Evolutionary conservation across 2,797 vertebrate species (phyloP), one percentile per base, ranked within the genome.

Genomic region (Masticophis lateralis): DNA sequence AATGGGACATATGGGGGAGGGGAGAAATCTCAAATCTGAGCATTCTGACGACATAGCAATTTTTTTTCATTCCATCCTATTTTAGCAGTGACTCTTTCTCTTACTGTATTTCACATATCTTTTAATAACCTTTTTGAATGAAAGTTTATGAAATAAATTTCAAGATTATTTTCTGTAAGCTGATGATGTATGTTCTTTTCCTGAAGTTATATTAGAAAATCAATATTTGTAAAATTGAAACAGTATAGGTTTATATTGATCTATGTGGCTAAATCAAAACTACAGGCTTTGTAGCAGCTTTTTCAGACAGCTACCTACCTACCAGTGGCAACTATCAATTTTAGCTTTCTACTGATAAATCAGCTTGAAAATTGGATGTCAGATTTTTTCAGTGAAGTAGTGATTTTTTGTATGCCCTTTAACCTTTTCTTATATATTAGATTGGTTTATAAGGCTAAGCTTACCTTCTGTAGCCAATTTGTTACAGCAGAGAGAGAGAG

Each of bases 331-430:
- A 98, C 99, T 99, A 99, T 99, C 99, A 99, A 99, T 99, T 99
- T 99, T 99, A 98, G 98, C 99, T 98, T 99, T 98, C 98, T 97
- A 98, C 99, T 99, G 99, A 99, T 99, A 99, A 99, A 99, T 99
- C 99, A 99, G 98, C 98, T 99, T 98, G 98, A 99, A 99, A 99
- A 99, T 99, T 99, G 99, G 98, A 99, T 99, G 99, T 99, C 99
- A 99, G 98, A 95, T 96, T 98, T 98, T 98, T 98, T 97, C 97
- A 97, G 97, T 95, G 96, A 96, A 98, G 97, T 97, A 98, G 98
- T 98, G 98, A 98, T 98, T 99, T 98, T 97, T 87, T 97, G 98
- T 97, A 95, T 98, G 98, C 97, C 98, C 98, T 98, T 98, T 99
- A 98, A 99, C 99, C 99, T 98, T 97, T 98, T 94, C 92, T 97